phyloP scores from a whole-genome alignment of 2,113 vertebrate species.

The Apistogramma diplotaenia region DNA sequence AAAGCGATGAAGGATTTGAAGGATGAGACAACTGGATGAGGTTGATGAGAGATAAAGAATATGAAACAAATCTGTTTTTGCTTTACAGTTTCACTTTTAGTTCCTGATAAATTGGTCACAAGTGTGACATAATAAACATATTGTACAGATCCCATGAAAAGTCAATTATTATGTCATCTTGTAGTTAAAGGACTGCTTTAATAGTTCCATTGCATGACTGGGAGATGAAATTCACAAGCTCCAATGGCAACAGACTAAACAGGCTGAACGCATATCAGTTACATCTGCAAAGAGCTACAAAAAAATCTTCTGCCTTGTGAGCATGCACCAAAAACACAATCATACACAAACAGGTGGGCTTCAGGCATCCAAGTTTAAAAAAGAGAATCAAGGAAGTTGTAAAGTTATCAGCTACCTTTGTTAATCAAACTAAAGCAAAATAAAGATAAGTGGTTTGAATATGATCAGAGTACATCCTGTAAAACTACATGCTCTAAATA shows the following conservation, averaged over 20 bases:
- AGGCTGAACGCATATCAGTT: not conserved
- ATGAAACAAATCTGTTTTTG: not conserved
- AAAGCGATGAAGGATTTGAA: conserved; percentile 24
- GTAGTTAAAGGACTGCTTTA: not conserved
- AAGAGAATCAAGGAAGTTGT: not conserved
- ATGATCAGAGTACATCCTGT: not conserved
- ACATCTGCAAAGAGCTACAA: conserved; percentile 6
- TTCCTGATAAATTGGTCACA: not conserved
- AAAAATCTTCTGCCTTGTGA: not conserved
- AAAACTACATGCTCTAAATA: not conserved
- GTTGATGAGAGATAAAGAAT: not conserved
- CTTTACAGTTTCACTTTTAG: not conserved
- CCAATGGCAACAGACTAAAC: not conserved
- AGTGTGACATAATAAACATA: not conserved
- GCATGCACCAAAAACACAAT: not conserved
- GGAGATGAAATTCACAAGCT: not conserved
- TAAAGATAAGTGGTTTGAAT: conserved; percentile 3
- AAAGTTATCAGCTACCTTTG: conserved; percentile 11
- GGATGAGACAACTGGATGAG: conserved; percentile 26
- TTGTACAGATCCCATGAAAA: not conserved
- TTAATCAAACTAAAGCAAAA: conserved; percentile 46
- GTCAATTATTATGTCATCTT: not conserved
- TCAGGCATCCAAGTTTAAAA: not conserved
- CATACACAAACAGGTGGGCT: not conserved
- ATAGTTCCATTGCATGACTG: not conserved